Percentiles rank a stretch among this genome's conserved stretches.
Evolutionary conservation across 1,140 invertebrate genomes (phyloP).

Genomic region (Meloidogyne exigua): DNA sequence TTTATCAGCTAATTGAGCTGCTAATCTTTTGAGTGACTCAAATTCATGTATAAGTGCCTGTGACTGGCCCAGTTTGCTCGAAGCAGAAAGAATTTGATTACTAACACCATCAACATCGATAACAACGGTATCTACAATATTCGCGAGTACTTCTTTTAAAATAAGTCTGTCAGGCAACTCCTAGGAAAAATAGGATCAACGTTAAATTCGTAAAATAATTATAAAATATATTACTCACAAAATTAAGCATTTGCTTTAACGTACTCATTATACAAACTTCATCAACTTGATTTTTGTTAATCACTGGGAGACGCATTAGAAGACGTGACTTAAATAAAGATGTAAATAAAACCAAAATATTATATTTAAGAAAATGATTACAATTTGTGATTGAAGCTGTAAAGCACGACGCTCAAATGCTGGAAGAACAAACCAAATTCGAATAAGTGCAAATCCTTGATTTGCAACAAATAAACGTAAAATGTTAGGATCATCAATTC

Average conservation of each 20-base stretch:
- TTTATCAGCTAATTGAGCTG: slow-evolving; percentile 25
- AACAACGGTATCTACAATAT: slow-evolving; percentile 12
- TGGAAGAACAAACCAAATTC: slow-evolving; percentile 37
- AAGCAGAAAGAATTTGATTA: neutral
- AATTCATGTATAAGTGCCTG: neutral
- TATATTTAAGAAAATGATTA: neutral
- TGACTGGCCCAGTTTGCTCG: neutral
- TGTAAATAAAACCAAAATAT: neutral
- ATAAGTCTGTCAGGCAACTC: slow-evolving; percentile 21
- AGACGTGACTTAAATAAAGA: slow-evolving; percentile 7
- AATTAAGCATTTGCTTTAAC: slow-evolving; percentile 15
- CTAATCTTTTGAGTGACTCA: slow-evolving; percentile 13
- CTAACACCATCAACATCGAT: slow-evolving; percentile 7
- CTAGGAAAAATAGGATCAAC: neutral
- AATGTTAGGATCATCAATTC: slow-evolving; percentile 29
- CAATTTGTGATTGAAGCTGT: slow-evolving; percentile 27
- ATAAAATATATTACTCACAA: neutral
- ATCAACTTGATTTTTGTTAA: slow-evolving; percentile 28
- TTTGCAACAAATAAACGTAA: slow-evolving; percentile 32
- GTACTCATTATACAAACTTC: slow-evolving; percentile 28
- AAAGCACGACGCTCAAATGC: slow-evolving; percentile 13
- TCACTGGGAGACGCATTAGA: slow-evolving; percentile 21
- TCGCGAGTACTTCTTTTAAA: neutral
- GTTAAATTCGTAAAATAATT: neutral
- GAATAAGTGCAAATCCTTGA: slow-evolving; percentile 32